A percentile compares a stretch with the other conserved stretches of the same genome.
Conservation (phyloP, 2,113 vertebrate species). For the Gymnogyps californianus region DNA sequence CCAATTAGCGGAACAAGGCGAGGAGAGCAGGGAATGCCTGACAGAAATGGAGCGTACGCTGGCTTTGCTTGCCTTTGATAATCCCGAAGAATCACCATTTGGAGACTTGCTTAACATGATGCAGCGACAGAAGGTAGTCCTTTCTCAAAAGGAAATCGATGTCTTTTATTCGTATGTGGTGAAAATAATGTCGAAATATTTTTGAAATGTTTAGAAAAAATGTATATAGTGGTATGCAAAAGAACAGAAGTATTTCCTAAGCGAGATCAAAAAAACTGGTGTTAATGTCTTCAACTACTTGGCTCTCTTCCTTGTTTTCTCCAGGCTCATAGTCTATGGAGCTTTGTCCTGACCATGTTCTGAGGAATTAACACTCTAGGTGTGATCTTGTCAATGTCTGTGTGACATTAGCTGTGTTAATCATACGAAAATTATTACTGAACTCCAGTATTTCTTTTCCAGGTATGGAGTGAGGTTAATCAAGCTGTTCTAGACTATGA, state of each 20-base stretch:
- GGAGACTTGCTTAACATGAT: conserved; percentile 97
- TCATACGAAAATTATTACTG: not conserved
- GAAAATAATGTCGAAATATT: not conserved
- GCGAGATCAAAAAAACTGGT: not conserved
- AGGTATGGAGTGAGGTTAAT: conserved; percentile 99
- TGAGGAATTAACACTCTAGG: not conserved
- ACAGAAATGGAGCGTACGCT: conserved; percentile 97
- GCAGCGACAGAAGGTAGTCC: conserved; percentile 93
- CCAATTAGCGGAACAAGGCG: conserved; percentile 95
- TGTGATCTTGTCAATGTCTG: not conserved
- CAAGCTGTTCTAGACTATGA: conserved; percentile 93
- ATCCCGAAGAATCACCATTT: conserved; percentile 94
- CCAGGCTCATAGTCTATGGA: not conserved
- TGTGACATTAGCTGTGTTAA: not conserved
- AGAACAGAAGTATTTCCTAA: not conserved
- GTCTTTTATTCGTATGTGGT: not conserved
- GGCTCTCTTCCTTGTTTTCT: not conserved
- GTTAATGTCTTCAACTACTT: not conserved
- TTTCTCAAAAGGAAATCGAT: not conserved
- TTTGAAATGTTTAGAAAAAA: not conserved
- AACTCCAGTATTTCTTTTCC: conserved; percentile 33
- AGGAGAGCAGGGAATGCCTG: conserved; percentile 96
- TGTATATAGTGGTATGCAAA: not conserved
- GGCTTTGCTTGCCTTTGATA: conserved; percentile 94
- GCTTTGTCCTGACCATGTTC: not conserved